phyloP scores from a whole-genome alignment of 2,113 vertebrate species.

The Platanista minor region DNA sequence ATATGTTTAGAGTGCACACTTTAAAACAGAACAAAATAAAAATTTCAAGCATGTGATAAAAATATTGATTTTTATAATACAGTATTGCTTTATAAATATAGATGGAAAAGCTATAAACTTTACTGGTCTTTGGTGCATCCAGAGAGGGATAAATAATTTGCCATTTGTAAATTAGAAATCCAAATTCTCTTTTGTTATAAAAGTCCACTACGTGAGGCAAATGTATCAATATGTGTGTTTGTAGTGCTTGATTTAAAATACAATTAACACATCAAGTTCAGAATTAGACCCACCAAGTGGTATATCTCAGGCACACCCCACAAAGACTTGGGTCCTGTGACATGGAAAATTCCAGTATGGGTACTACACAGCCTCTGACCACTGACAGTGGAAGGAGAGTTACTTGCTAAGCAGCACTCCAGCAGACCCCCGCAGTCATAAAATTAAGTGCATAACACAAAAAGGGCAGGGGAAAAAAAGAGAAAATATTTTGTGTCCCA shows the following conservation, averaged over 20 bases:
- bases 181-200: conserved; percentile 79
- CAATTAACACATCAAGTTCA: not conserved
- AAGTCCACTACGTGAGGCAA: conserved; percentile 68
- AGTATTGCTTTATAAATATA: conserved; percentile 90
- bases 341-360: conserved; percentile 25
- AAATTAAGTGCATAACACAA: not conserved
- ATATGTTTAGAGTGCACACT: conserved; percentile 85
- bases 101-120: conserved; percentile 86
- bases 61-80: conserved; percentile 87
- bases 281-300: not conserved
- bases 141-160: conserved; percentile 79
- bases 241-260: conserved; percentile 49
- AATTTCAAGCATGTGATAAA: conserved; percentile 85
- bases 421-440: rapidly evolving
- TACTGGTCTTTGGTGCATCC: conserved; percentile 88
- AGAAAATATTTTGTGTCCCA: not conserved
- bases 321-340: not conserved
- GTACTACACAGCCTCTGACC: not conserved
- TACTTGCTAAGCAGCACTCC: conserved; percentile 1
- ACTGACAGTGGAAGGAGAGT: not conserved
- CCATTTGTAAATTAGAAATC: conserved; percentile 79
- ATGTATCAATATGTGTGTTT: conserved; percentile 46
- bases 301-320: not conserved
- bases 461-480: not conserved
- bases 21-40: conserved; percentile 78